A percentile compares a stretch with the other conserved stretches of the same genome.
Evolutionary conservation across 2,888 invertebrate genomes (phyloP).

Genomic region (Charanyca ferruginea): DNA sequence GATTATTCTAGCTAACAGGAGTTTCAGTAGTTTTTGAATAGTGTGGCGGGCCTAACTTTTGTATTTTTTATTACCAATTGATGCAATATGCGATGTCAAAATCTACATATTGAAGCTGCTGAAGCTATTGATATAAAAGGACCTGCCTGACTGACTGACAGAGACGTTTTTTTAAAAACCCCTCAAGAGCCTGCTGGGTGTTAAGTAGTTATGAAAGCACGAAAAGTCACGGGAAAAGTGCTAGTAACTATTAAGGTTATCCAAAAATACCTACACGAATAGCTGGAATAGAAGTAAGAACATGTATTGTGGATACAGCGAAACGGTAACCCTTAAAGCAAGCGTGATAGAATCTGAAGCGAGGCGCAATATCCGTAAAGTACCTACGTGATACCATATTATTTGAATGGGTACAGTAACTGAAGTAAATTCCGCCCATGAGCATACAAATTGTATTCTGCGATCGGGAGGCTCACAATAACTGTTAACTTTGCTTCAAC

Average conservation of each 20-base stretch:
- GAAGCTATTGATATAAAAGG: too few species aligned
- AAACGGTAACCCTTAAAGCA: constrained; percentile 37
- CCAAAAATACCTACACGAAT: not conserved
- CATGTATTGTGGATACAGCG: constrained; percentile 12
- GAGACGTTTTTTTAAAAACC: too few species aligned
- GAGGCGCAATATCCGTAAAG: constrained; percentile 42
- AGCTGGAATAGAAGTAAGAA: constrained; percentile 11
- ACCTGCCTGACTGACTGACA: too few species aligned
- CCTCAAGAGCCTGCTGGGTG: too few species aligned
- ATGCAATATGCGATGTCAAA: too few species aligned
- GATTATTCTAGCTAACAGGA: too few species aligned
- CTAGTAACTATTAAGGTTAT: not conserved
- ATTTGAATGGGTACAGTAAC: constrained; percentile 58
- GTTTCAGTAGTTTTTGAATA: too few species aligned
- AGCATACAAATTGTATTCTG: constrained; percentile 67
- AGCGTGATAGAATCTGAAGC: constrained; percentile 44
- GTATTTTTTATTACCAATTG: too few species aligned
- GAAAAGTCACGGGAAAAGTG: too few species aligned
- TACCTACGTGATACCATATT: constrained; percentile 59
- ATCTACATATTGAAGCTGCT: too few species aligned
- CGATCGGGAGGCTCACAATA: constrained; percentile 65
- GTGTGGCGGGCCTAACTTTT: too few species aligned
- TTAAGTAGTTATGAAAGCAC: too few species aligned
- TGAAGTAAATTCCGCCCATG: constrained; percentile 66
- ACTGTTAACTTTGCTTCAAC: constrained; percentile 68